Percentiles rank a stretch among this genome's conserved stretches.
These are phyloP conservation scores for Tanypteryx hageni DNA, from an alignment of 2,888 invertebrate species.

Conservation along the genomic window DNA sequence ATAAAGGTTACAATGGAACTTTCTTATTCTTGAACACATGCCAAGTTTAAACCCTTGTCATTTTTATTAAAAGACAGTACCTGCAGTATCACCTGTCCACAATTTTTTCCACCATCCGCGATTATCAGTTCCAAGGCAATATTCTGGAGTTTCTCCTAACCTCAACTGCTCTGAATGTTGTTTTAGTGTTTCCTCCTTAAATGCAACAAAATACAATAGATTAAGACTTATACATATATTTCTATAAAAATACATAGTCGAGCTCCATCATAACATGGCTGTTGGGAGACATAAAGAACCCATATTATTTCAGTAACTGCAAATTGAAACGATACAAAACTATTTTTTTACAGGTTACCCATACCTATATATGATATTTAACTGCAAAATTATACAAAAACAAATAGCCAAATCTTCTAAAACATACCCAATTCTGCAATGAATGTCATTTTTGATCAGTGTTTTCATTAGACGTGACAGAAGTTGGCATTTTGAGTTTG, in stretches of 20 bases:
- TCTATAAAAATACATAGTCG: background rate
- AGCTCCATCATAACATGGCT: background rate
- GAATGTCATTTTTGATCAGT: no score
- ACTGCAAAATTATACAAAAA: background rate
- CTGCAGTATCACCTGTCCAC: background rate
- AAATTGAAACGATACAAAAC: background rate
- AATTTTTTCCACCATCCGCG: background rate
- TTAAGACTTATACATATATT: background rate
- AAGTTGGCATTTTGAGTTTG: no score
- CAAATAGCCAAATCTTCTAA: no score
- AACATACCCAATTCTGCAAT: no score
- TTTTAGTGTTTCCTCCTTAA: slow-evolving; percentile 36
- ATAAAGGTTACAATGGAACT: no score
- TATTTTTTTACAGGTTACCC: background rate
- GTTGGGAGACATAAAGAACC: background rate
- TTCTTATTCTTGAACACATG: no score
- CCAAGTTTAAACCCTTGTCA: no score
- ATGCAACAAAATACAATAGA: background rate
- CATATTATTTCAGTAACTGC: background rate
- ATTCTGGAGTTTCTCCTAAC: slow-evolving; percentile 18
- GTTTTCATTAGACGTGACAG: no score
- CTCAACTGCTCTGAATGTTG: slow-evolving; percentile 44
- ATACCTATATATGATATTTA: background rate
- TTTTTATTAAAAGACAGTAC: background rate
- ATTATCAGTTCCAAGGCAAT: slow-evolving; percentile 24